Percentiles rank a stretch among this genome's conserved stretches.
These are phyloP conservation scores for Danionella cerebrum DNA, from an alignment of 2,113 vertebrate genomes.

Conservation along the genomic window DNA sequence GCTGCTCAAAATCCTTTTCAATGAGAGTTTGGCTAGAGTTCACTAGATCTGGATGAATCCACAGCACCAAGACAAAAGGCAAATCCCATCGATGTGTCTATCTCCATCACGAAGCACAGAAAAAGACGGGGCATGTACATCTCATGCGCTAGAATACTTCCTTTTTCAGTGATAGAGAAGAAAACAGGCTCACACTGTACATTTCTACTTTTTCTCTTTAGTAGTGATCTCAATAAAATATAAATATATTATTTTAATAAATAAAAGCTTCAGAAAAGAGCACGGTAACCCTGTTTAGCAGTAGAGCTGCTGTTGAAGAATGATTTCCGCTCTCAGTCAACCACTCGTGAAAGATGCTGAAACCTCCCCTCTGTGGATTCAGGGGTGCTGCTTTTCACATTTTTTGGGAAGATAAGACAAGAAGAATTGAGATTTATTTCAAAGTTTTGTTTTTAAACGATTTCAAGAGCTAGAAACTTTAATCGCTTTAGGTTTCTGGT, in stretches of 20 bases:
- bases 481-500: too few species aligned
- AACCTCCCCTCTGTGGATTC: not conserved
- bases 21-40: constrained; percentile 3
- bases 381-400: constrained; percentile 2
- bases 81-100: constrained; percentile 8
- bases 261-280: not conserved
- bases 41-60: constrained; percentile 11
- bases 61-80: constrained; percentile 20
- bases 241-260: constrained; percentile 7
- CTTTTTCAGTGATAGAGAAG: not conserved
- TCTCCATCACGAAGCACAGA: constrained; percentile 8
- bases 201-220: constrained; percentile 4
- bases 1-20: not conserved
- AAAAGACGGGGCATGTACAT: constrained; percentile 2
- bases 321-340: not conserved
- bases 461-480: not conserved
- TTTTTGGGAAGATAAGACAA: not conserved
- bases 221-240: not conserved
- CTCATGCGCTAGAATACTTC: constrained; percentile 23
- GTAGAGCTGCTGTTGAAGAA: not conserved
- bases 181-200: constrained; percentile 23
- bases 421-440: not conserved
- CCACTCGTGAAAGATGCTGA: not conserved
- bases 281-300: constrained; percentile 31
- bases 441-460: not conserved